phyloP scores from a whole-genome alignment of 1,140 invertebrate species.

The fruit fly (Drosophila melanogaster) region Release_6_plus_ISO1_MT NC_004354.4:7671501-7672000 shows the following conservation, averaged over 20 bases:
- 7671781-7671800: slow-evolving; percentile 93
- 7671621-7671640: slow-evolving; percentile 93
- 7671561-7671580: slow-evolving; percentile 87
- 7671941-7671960: slow-evolving; percentile 92
- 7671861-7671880: slow-evolving; percentile 21
- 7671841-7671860: slow-evolving; percentile 87
- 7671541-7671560: slow-evolving; percentile 84
- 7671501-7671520: slow-evolving; percentile 94
- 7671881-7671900: slow-evolving; percentile 89
- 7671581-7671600: slow-evolving; percentile 87
- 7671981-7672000: slow-evolving; percentile 98
- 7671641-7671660: slow-evolving; percentile 89
- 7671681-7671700: slow-evolving; percentile 82
- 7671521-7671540: slow-evolving; percentile 89
- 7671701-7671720: slow-evolving; percentile 64
- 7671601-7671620: slow-evolving; percentile 89
- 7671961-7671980: slow-evolving; percentile 97
- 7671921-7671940: slow-evolving; percentile 88
- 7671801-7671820: slow-evolving; percentile 88
- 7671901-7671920: slow-evolving; percentile 92
- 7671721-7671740: slow-evolving; percentile 78
- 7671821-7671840: not conserved
- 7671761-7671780: slow-evolving; percentile 58
- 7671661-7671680: slow-evolving; percentile 87
- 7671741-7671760: slow-evolving; percentile 77